Conservation (phyloP, 92 coral and sea anemone genomes). For the Phenganax stokvisi region DNA sequence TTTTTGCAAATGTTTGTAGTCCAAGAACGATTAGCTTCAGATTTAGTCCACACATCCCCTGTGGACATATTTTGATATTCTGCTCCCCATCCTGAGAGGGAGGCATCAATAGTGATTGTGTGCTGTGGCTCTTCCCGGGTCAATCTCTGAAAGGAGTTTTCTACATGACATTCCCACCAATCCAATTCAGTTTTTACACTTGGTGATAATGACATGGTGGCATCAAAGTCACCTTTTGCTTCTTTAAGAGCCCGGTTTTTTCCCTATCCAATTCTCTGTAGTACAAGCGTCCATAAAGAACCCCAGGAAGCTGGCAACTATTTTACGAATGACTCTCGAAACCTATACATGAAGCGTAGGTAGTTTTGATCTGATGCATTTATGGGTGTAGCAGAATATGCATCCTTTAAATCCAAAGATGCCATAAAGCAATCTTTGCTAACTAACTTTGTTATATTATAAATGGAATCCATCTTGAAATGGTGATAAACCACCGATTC, state of each 20-base stretch:
- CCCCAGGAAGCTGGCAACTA: background rate
- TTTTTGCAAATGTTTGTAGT: background rate
- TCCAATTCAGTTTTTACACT: too few relatives aligned
- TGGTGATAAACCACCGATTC: slow-evolving; percentile 23
- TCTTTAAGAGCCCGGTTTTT: too few relatives aligned
- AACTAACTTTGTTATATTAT: slow-evolving; percentile 21
- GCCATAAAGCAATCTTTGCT: slow-evolving; percentile 24
- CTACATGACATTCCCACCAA: background rate
- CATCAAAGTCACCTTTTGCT: too few relatives aligned
- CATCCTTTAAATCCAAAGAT: slow-evolving; percentile 36
- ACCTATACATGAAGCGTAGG: slow-evolving; percentile 9
- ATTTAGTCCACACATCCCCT: slow-evolving; percentile 51
- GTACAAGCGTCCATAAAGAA: background rate
- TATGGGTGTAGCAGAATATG: slow-evolving; percentile 17
- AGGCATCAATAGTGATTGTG: slow-evolving; percentile 19
- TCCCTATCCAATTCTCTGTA: background rate
- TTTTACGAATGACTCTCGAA: background rate
- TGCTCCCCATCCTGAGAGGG: slow-evolving; percentile 26
- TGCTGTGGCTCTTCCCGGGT: slow-evolving; percentile 5
- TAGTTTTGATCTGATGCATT: slow-evolving; percentile 6
- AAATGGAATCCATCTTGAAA: slow-evolving; percentile 32
- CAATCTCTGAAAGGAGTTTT: background rate
- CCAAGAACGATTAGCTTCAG: slow-evolving; percentile 35
- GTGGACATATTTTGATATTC: slow-evolving; percentile 39
- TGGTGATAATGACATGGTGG: too few relatives aligned